phyloP scores from a whole-genome alignment of 2,888 invertebrate genomes.

The Tipula helvola region DNA sequence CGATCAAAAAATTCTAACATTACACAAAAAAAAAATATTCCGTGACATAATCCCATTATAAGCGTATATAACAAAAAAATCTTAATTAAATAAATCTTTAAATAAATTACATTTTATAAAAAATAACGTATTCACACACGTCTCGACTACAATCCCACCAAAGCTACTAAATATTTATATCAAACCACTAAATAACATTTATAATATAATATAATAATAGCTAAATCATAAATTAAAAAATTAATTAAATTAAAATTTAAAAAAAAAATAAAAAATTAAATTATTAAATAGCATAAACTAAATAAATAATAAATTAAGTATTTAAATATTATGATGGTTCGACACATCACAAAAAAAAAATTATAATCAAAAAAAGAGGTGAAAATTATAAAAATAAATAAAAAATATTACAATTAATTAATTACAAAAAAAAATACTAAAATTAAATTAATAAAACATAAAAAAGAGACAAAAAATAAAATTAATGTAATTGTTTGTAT shows the following conservation, averaged over 20 bases:
- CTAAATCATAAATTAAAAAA: neutral
- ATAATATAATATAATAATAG: neutral
- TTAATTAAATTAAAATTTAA: neutral
- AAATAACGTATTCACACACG: neutral
- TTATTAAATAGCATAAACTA: neutral
- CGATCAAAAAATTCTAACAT: neutral
- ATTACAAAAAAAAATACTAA: neutral
- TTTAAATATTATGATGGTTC: neutral
- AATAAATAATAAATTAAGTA: neutral
- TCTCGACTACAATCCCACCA: neutral
- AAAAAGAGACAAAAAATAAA: neutral
- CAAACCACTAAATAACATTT: neutral
- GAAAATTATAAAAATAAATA: neutral
- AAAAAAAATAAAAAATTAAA: neutral
- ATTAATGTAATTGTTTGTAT: slow-evolving; percentile 8
- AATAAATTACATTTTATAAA: neutral
- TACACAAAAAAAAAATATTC: neutral
- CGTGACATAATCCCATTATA: neutral
- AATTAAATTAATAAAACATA: neutral
- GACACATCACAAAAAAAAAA: neutral
- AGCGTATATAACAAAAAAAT: neutral
- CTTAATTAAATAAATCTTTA: neutral
- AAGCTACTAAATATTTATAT: neutral
- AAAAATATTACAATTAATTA: neutral
- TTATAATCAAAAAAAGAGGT: neutral